Conservation (phyloP, 2,797 vertebrate species). For the Scleropages formosus region DNA sequence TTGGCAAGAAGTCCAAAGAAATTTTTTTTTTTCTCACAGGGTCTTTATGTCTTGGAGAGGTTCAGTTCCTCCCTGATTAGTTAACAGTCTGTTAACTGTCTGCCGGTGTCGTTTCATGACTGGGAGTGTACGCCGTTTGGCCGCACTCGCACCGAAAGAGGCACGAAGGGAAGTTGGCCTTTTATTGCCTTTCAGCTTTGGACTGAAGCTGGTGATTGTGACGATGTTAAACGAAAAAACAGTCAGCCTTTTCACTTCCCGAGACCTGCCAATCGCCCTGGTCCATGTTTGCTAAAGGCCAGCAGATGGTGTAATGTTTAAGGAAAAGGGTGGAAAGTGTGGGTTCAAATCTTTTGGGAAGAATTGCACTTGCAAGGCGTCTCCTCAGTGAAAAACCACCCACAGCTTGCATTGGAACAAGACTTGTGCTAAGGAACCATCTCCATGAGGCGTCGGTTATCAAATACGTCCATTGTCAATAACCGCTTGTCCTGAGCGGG, state of each 20-base stretch:
- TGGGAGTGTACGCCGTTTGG: conserved; percentile 26
- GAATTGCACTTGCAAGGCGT: neutral
- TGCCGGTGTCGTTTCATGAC: conserved; percentile 8
- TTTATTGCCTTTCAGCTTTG: neutral
- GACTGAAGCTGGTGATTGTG: conserved; percentile 1
- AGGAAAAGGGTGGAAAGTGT: too few species aligned
- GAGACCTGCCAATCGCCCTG: neutral
- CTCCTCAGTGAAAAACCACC: conserved; percentile 1
- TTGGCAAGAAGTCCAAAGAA: conserved; percentile 11
- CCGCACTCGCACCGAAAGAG: neutral
- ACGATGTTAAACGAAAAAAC: neutral
- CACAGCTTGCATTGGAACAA: conserved; percentile 19
- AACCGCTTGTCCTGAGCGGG: too few species aligned
- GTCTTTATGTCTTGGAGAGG: conserved; percentile 23
- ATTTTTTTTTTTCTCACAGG: conserved; percentile 2
- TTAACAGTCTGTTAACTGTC: conserved; percentile 28
- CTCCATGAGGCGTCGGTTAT: conserved; percentile 9
- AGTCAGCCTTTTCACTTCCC: neutral
- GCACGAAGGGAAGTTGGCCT: conserved; percentile 4
- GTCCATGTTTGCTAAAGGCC: neutral
- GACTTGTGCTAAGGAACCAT: neutral
- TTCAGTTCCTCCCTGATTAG: conserved; percentile 27
- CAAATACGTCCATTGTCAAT: too few species aligned
- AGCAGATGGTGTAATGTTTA: neutral
- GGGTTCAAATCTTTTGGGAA: neutral